Percentiles rank a stretch among this genome's conserved stretches.
Conservation (phyloP, 2,113 vertebrate genomes). For the Toxostoma redivivum region DNA sequence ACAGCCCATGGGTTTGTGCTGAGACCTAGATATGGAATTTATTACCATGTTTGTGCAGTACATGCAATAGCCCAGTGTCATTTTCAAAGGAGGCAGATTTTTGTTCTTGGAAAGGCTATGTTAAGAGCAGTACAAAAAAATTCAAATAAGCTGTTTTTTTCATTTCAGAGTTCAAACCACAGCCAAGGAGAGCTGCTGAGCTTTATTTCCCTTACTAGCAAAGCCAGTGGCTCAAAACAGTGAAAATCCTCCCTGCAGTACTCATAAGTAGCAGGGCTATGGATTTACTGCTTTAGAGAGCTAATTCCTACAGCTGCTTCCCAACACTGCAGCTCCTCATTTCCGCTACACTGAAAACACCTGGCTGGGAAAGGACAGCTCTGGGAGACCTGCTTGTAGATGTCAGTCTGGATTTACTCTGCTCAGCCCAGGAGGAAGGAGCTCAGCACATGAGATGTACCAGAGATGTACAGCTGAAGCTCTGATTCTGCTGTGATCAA, state of each 20-base stretch:
- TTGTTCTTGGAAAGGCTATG: conserved; percentile 22
- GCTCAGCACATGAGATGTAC: not conserved
- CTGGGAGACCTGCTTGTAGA: not conserved
- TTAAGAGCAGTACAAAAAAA: not conserved
- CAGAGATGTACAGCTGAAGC: not conserved
- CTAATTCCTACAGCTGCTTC: conserved; percentile 39
- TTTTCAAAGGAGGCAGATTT: conserved; percentile 43
- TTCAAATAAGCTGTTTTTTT: not conserved
- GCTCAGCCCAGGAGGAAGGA: not conserved
- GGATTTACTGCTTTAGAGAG: not conserved
- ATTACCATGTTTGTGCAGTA: conserved; percentile 38
- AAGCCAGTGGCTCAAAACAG: not conserved
- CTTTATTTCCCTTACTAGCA: not conserved
- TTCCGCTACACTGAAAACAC: not conserved
- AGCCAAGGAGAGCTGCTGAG: not conserved
- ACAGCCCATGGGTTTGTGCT: not conserved
- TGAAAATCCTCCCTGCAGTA: not conserved
- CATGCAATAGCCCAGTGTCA: conserved; percentile 35
- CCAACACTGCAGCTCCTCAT: not conserved
- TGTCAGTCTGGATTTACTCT: not conserved
- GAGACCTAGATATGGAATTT: conserved; percentile 9
- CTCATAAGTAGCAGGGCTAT: not conserved
- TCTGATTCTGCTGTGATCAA: not conserved
- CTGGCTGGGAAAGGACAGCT: not conserved
- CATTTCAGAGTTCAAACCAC: not conserved